Base-by-base conservation (phyloP, 2,797 vertebrate species). In the Alcedo atthis region DNA sequence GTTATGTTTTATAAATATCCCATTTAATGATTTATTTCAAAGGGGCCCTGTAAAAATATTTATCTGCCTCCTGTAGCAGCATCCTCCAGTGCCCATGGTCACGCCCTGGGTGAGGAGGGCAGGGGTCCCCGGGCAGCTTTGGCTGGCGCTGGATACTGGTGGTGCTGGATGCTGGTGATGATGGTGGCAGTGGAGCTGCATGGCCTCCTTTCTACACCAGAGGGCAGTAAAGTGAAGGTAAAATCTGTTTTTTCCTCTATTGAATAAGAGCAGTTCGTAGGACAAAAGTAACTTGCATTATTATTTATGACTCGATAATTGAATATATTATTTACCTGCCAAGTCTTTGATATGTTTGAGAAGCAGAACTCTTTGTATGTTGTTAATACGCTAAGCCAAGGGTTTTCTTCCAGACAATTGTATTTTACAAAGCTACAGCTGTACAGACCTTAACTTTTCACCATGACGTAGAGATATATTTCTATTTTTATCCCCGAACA, bases 191-290 rank as follows among this genome's bases (percentile, higher is more conserved):
- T 4, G 49, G 25, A 5, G 17, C 22, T 61, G 89, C 87, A 59
- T 8, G 78, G 20, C 67, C 51, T 33, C 2, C 0, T 33, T 25
- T 25, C 68, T 40, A 92, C 95, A 95, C 64, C 70, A 94, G 94
- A 85, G 93, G 95, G 92, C 93, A 94, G 90, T 64, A 26, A 73
- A 24, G 96, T 57, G 90, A 94, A 96, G 84, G 93, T 43, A 87
- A 94, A 94, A 40, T 30, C 49, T 24, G 16, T 2, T 53, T 37
- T 68, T 68, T 53, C 45, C 26, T 22, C 17, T 33, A 3, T 28
- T 24, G 58, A 66, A 46, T 24, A 5, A 35, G 32, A 53, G 67
- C 4, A 15, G 8, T n/a, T 63, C 6, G 0, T 26, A 79, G 75
- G 75, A 67, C 54, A 42, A 46, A 49, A 81, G 85, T 63, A 68